phyloP scores from a whole-genome alignment of 2,113 vertebrate genomes.

The Lampris incognitus region DNA sequence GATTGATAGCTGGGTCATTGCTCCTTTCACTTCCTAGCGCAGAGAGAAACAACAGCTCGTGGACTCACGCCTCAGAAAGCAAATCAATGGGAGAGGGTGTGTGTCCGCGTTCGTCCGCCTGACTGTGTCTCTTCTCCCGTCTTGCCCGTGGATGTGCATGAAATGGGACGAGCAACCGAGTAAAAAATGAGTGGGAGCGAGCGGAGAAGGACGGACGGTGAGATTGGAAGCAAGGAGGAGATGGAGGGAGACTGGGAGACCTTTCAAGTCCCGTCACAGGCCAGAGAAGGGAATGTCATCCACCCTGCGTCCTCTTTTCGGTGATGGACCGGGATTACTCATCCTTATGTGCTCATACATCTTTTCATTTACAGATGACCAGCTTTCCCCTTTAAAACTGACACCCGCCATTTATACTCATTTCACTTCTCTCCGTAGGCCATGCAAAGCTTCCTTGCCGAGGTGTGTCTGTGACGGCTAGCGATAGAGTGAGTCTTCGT shows the following conservation, averaged over 20 bases:
- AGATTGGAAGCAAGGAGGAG: background rate
- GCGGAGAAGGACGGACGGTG: constrained; percentile 13
- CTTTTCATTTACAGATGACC: constrained; percentile 83
- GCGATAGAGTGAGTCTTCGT: constrained; percentile 75
- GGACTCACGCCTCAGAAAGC: constrained; percentile 43
- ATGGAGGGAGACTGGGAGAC: constrained; percentile 28
- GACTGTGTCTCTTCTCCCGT: constrained; percentile 7
- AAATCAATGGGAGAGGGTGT: constrained; percentile 48
- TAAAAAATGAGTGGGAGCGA: background rate
- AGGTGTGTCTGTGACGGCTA: constrained; percentile 73
- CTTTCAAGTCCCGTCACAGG: constrained; percentile 65
- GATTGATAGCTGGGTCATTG: constrained; percentile 71
- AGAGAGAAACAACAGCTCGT: constrained; percentile 43
- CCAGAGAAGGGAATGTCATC: constrained; percentile 73
- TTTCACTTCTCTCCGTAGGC: constrained; percentile 75
- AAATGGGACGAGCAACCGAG: constrained; percentile 29
- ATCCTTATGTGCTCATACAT: constrained; percentile 80
- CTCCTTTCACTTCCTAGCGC: constrained; percentile 54
- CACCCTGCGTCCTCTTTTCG: constrained; percentile 49
- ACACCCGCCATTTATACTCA: constrained; percentile 86
- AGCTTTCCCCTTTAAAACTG: constrained; percentile 78
- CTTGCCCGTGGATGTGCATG: constrained; percentile 24
- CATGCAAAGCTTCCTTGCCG: constrained; percentile 68
- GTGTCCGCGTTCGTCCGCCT: background rate
- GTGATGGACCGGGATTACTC: constrained; percentile 77